phyloP scores from a whole-genome alignment of 1,140 invertebrate genomes.

The Meloidogyne floridensis region DNA sequence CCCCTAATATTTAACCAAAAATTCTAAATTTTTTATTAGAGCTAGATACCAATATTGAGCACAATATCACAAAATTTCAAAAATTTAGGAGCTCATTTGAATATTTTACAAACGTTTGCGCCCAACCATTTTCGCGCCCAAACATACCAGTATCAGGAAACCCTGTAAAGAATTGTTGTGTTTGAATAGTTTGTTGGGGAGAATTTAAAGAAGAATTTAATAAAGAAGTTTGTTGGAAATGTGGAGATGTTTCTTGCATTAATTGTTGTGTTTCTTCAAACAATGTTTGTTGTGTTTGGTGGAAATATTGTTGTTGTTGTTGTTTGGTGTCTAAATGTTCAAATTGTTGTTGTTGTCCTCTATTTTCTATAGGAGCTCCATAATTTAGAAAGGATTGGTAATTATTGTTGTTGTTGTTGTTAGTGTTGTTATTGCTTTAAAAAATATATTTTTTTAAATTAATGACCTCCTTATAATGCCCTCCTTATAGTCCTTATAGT shows the following conservation, averaged over 20 bases:
- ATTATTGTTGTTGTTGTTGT: background rate
- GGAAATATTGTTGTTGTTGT: background rate
- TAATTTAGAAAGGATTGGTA: background rate
- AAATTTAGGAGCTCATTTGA: background rate
- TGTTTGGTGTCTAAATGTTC: background rate
- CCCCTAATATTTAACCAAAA: background rate
- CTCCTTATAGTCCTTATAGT: too few species aligned
- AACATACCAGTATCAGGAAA: background rate
- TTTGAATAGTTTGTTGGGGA: background rate
- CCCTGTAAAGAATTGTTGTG: background rate
- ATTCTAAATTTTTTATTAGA: background rate
- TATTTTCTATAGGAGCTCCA: background rate
- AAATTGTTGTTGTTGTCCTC: background rate
- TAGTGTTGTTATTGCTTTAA: background rate
- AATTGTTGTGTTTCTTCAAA: slow-evolving; percentile 9
- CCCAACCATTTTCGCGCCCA: background rate
- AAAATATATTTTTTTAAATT: too few species aligned
- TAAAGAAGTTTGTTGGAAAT: background rate
- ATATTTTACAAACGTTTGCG: background rate
- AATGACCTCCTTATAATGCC: too few species aligned
- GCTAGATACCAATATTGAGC: background rate
- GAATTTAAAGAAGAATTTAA: slow-evolving; percentile 7
- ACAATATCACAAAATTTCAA: background rate
- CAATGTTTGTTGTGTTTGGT: background rate
- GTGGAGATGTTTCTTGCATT: background rate